Evolutionary conservation across 2,888 invertebrate genomes (phyloP), one percentile per base, ranked within the genome.

Genomic region (Lasiommata megera): DNA sequence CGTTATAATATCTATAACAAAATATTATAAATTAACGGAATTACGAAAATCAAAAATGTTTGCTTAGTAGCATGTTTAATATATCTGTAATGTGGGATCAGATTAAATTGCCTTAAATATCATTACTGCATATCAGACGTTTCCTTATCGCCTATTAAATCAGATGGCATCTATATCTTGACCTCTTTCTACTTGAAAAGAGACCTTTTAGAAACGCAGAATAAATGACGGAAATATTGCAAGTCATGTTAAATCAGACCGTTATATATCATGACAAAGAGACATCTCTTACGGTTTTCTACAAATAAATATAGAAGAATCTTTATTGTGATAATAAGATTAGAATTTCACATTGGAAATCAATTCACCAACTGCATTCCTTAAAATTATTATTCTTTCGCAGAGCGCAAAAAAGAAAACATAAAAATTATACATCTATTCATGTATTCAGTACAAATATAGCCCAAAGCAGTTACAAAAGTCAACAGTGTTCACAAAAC

Each of bases 401-500:
- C 41, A 41, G 2, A 18, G 17, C 11, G 18, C 18, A 41, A 18
- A 41, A 41, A 18, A n/a, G 23, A 18, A 40, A 14, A 46, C n/a
- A n/a, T 46, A 29, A 46, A 16, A 46, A 29, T 46, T 14, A 46
- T 31, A 46, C 9, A 46, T 36, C 16, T 46, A 17, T 29, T 41
- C 36, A 48, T 34, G 6, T 36, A 36, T 46, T 31, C 28, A 9
- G 29, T 14, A 29, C 29, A 12, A 29, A 46, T 11, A 29, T 46
- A 14, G 46, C 16, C 9, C 46, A 31, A 46, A 46, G 46, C 29
- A 44, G 44, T 44, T 46, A 46, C 46, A 46, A 50, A 54, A 51
- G 31, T 55, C 59, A 52, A 59, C 40, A 55, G 51, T 51, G 41
- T 47, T 46, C 41, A 47, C 28, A 59, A 51, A 59, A 51, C 17